Percentiles rank a stretch among this genome's conserved stretches.
These are phyloP conservation scores for Amblyornis subalaris DNA, from an alignment of 2,113 vertebrate species.

Conservation along the genomic window DNA sequence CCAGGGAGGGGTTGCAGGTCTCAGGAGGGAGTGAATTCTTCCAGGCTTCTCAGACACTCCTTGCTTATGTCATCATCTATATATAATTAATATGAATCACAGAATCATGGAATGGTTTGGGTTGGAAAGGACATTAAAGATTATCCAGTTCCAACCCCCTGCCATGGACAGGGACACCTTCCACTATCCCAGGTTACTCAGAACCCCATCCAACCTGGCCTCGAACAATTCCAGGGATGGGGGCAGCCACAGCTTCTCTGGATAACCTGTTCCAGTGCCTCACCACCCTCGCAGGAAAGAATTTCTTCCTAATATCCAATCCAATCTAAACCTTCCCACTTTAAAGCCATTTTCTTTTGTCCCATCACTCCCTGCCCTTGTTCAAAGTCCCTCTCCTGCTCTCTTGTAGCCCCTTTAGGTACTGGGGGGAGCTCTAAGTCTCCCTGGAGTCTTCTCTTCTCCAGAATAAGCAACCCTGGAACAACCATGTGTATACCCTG, in stretches of 20 bases:
- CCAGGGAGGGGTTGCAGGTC: not conserved
- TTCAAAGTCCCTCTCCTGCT: not conserved
- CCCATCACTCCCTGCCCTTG: no score
- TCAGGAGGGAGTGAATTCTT: not conserved
- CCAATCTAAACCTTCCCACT: not conserved
- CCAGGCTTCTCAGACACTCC: not conserved
- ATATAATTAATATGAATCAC: not conserved
- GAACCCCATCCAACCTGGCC: not conserved
- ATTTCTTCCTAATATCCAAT: not conserved
- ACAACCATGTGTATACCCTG: not conserved
- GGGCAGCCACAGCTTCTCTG: not conserved
- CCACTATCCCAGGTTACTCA: rapidly evolving
- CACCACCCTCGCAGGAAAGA: not conserved
- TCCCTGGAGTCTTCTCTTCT: not conserved
- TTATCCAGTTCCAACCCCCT: rapidly evolving
- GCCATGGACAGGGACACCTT: not conserved
- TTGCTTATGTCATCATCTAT: no score
- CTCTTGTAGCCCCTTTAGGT: not conserved
- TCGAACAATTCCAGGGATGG: not conserved
- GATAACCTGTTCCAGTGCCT: not conserved
- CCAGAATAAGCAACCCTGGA: not conserved
- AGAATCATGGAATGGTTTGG: not conserved
- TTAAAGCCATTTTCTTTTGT: not conserved
- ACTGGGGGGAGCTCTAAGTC: not conserved
- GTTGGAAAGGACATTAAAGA: not conserved